Evolutionary conservation across 2,888 invertebrate species (phyloP).

Genomic region (Keiferia lycopersicella): DNA sequence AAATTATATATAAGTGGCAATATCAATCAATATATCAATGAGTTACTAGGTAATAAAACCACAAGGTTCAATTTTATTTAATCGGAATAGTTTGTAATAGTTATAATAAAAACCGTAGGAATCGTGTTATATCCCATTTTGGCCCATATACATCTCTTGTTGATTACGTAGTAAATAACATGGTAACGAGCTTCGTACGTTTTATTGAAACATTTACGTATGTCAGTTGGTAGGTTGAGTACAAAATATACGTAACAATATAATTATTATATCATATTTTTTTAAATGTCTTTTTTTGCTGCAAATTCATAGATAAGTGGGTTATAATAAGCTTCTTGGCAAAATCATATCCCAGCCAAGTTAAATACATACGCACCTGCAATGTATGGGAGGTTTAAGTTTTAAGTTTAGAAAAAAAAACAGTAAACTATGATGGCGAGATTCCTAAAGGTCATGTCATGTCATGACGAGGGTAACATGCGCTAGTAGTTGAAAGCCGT

Average conservation of each 20-base stretch:
- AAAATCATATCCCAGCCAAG: no score
- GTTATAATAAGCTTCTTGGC: no score
- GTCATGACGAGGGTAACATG: background rate
- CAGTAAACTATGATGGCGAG: background rate
- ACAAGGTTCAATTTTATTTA: constrained; percentile 41
- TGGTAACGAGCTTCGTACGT: no score
- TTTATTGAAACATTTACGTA: no score
- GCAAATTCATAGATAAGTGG: no score
- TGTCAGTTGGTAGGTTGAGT: no score
- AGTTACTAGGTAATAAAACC: constrained; percentile 45
- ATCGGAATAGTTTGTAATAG: constrained; percentile 7
- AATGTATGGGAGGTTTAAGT: no score
- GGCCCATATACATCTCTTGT: background rate
- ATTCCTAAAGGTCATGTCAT: constrained; percentile 15
- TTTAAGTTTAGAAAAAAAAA: no score
- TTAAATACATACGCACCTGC: no score
- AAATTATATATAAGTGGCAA: constrained; percentile 50
- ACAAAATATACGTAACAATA: no score
- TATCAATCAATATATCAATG: constrained; percentile 45
- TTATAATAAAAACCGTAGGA: background rate
- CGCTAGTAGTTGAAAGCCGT: constrained; percentile 3
- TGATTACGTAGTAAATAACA: background rate
- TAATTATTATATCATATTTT: no score
- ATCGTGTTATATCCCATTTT: background rate
- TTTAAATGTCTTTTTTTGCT: no score